These are phyloP conservation scores for Saturnia japonica DNA, from an alignment of 2,888 invertebrate species.

Conservation along the genomic window DNA sequence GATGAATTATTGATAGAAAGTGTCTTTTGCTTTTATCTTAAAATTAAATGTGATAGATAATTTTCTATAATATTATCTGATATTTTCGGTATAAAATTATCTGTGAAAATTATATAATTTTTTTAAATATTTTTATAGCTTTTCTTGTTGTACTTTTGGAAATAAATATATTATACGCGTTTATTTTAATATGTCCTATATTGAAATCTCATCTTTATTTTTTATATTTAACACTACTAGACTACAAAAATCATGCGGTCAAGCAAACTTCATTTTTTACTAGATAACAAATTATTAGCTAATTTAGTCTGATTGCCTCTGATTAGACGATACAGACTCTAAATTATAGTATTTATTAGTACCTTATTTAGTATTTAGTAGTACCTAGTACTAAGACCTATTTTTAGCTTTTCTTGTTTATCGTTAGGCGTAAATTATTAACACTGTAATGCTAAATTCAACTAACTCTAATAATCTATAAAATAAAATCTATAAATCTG, in stretches of 20 bases:
- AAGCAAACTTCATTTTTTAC: not conserved
- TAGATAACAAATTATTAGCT: not conserved
- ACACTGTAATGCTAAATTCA: not conserved
- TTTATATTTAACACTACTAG: no score
- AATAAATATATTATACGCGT: no score
- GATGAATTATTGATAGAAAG: not conserved
- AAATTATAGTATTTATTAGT: not conserved
- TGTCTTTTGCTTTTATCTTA: not conserved
- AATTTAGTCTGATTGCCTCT: not conserved
- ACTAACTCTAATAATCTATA: not conserved
- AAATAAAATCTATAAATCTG: no score
- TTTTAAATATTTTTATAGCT: no score
- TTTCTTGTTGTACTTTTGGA: no score
- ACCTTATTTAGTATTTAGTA: no score
- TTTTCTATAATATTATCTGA: not conserved
- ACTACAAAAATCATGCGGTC: not conserved
- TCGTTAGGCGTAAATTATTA: not conserved
- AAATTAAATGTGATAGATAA: not conserved
- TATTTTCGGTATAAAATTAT: not conserved
- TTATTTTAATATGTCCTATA: no score
- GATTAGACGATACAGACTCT: not conserved
- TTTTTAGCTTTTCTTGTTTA: not conserved
- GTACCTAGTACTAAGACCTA: not conserved
- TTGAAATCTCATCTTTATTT: no score
- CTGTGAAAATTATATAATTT: no score